Evolutionary conservation across 2,888 invertebrate genomes (phyloP).

Genomic region (Coelinius sp.): DNA sequence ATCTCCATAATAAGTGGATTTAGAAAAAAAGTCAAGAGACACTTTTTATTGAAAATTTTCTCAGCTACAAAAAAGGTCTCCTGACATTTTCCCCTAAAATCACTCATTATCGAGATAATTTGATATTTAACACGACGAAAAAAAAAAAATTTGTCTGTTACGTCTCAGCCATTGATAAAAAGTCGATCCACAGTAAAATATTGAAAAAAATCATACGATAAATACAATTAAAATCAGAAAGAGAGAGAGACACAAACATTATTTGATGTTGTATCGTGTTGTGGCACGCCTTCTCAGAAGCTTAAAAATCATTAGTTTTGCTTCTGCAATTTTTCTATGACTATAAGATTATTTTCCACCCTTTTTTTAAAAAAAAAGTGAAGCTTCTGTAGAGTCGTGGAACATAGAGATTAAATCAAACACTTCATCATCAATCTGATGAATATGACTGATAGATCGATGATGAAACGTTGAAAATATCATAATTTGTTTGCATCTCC

Average conservation of each 20-base stretch:
- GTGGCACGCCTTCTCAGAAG: conserved; percentile 56
- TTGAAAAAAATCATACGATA: conserved; percentile 45
- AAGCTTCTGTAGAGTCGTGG: conserved; percentile 61
- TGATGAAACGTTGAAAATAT: conserved; percentile 57
- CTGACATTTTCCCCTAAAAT: too few species aligned
- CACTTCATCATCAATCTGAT: conserved; percentile 55
- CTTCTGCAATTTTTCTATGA: conserved; percentile 44
- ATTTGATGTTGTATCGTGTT: conserved; percentile 58
- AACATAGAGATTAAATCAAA: conserved; percentile 44
- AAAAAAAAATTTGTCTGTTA: too few species aligned
- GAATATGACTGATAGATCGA: conserved; percentile 37
- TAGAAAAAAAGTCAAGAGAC: too few species aligned
- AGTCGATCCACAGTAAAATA: conserved; percentile 53
- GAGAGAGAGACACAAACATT: conserved; percentile 38
- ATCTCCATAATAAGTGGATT: too few species aligned
- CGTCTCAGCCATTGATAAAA: neutral
- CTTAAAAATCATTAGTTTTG: conserved; percentile 44
- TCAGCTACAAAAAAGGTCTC: too few species aligned
- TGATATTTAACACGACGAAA: too few species aligned
- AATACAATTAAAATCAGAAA: neutral
- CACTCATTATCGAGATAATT: too few species aligned
- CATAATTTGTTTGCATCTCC: conserved; percentile 65
- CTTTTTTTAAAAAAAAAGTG: conserved; percentile 34
- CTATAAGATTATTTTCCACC: conserved; percentile 29
- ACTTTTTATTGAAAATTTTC: too few species aligned